Evolutionary conservation across 2,797 vertebrate genomes (phyloP).

Genomic region (Cossypha polioptera): DNA sequence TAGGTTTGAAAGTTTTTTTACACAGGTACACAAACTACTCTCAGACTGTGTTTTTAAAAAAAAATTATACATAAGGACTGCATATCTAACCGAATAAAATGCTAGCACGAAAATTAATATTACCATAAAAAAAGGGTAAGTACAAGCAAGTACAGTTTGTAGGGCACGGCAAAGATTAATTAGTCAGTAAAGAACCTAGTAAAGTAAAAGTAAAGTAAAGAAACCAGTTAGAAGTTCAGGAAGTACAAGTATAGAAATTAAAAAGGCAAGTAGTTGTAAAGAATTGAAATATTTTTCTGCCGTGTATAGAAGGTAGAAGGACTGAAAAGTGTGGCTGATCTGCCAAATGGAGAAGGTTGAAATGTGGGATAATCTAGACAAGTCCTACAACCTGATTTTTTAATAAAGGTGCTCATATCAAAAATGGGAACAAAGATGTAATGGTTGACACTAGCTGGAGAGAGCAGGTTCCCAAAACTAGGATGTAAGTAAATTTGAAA

Average conservation of each 20-base stretch:
- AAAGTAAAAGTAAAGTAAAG: too few species aligned
- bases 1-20: neutral
- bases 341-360: neutral
- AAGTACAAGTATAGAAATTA: neutral
- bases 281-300: neutral
- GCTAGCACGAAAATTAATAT: neutral
- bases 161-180: neutral
- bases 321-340: neutral
- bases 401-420: neutral
- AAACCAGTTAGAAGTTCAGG: neutral
- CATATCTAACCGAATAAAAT: neutral
- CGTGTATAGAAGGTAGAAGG: neutral
- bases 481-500: neutral
- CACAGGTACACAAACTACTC: neutral
- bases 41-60: neutral
- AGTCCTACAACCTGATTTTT: neutral
- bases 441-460: neutral
- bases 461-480: neutral
- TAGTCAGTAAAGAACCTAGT: neutral
- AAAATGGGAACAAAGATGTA: neutral
- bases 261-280: neutral
- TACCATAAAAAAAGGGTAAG: neutral
- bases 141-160: neutral
- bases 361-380: neutral
- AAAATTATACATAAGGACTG: neutral